These are phyloP conservation scores for Hystrix cristata DNA, from an alignment of 2,113 vertebrate species.

Conservation along the genomic window DNA sequence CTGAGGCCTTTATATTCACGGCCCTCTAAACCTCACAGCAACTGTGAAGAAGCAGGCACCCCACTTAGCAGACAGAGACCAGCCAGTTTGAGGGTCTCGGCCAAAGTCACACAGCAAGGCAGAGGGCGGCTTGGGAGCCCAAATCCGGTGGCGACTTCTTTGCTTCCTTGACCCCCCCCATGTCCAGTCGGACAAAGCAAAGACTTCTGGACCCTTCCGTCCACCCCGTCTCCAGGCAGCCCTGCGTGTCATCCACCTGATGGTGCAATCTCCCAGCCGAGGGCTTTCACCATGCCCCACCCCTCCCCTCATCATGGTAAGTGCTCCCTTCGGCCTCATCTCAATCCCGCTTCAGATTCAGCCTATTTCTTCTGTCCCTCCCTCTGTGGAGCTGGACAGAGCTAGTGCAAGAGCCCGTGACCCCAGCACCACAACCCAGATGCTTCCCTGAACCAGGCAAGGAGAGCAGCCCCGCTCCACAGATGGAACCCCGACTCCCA, in stretches of 20 bases:
- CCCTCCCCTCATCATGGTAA: not conserved
- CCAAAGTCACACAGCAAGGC: not conserved
- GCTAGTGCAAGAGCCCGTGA: not conserved
- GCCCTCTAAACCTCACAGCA: not conserved
- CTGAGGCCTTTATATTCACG: fast-evolving
- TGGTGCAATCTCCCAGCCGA: not conserved
- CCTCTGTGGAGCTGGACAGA: not conserved
- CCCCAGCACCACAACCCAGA: fast-evolving
- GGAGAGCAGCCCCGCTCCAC: not conserved
- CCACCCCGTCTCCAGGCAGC: not conserved
- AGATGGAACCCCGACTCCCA: not conserved
- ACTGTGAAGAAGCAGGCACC: fast-evolving
- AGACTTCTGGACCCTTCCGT: not conserved
- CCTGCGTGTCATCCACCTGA: not conserved
- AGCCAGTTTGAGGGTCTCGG: not conserved
- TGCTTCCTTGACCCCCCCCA: not conserved
- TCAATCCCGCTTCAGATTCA: not conserved
- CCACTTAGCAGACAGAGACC: not conserved
- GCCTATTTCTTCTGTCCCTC: not conserved
- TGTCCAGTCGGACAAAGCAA: not conserved
- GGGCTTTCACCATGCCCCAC: not conserved
- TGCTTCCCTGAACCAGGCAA: not conserved
- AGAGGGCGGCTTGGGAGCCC: not conserved
- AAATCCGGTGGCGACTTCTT: not conserved
- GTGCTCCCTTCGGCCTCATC: constrained; percentile 1